Evolutionary conservation across 2,113 vertebrate genomes (phyloP).

Genomic region (Catharus fuscescens): DNA sequence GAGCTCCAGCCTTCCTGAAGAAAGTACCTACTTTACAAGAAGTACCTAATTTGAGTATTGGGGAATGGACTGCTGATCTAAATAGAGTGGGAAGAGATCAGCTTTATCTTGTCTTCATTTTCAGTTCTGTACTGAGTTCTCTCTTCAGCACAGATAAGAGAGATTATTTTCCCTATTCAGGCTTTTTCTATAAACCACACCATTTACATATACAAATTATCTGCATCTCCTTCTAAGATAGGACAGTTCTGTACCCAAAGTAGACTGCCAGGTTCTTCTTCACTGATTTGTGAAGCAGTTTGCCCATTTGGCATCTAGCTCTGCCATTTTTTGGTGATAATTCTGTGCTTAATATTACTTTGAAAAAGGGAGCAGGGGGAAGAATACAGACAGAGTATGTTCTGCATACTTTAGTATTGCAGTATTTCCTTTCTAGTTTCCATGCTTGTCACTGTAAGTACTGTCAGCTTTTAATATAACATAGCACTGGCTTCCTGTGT

Average conservation of each 20-base stretch:
- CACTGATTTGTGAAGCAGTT: background rate
- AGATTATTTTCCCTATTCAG: background rate
- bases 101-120: background rate
- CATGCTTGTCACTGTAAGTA: constrained; percentile 15
- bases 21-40: background rate
- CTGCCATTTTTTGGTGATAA: background rate
- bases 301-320: background rate
- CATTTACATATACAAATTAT: background rate
- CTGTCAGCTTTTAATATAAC: constrained; percentile 40
- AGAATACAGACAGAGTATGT: background rate
- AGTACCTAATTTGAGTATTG: fast-evolving
- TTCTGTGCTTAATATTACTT: background rate
- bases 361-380: fast-evolving
- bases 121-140: background rate
- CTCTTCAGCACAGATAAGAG: background rate
- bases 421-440: constrained; percentile 31
- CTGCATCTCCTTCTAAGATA: background rate
- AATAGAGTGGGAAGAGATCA: background rate
- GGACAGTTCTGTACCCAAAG: background rate
- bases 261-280: background rate
- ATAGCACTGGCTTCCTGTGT: constrained; percentile 50
- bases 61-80: background rate
- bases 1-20: background rate
- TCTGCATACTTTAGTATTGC: background rate
- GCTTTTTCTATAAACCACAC: background rate